These are phyloP conservation scores for Nemotelus pantherinus DNA, from an alignment of 2,888 invertebrate genomes.

Conservation along the genomic window DNA sequence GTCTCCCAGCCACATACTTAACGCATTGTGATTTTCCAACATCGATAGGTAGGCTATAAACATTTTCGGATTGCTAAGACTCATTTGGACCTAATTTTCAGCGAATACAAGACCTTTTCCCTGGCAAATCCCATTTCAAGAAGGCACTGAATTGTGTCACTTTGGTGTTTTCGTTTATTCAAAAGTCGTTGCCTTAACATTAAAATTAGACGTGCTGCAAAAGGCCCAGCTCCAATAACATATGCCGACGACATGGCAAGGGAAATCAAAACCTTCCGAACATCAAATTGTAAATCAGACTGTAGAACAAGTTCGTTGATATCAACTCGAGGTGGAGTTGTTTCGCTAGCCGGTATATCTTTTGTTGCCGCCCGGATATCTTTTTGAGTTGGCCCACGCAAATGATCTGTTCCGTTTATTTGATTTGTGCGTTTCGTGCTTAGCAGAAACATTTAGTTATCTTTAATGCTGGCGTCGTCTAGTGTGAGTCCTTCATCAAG, in stretches of 20 bases:
- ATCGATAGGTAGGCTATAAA: conserved; percentile 75
- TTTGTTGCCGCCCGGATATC: conserved; percentile 66
- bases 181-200: conserved; percentile 67
- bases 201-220: conserved; percentile 66
- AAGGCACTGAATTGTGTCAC: conserved; percentile 68
- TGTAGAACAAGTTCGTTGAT: conserved; percentile 65
- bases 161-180: conserved; percentile 65
- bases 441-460: conserved; percentile 61
- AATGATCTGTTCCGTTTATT: conserved; percentile 57
- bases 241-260: conserved; percentile 71
- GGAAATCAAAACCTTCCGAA: conserved; percentile 74
- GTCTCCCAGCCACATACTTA: conserved; percentile 74
- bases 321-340: conserved; percentile 61
- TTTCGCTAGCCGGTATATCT: conserved; percentile 60
- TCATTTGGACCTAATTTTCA: conserved; percentile 70
- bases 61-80: conserved; percentile 73
- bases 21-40: conserved; percentile 72
- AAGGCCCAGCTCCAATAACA: conserved; percentile 66
- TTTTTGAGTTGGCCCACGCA: conserved; percentile 66
- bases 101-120: conserved; percentile 68
- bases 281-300: conserved; percentile 71
- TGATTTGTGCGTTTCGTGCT: conserved; percentile 57
- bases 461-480: conserved; percentile 56
- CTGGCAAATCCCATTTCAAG: conserved; percentile 73
- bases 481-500: conserved; percentile 58